Evolutionary conservation across 2,797 vertebrate genomes (phyloP).

Genomic region (Crocodylus rhombifer): DNA sequence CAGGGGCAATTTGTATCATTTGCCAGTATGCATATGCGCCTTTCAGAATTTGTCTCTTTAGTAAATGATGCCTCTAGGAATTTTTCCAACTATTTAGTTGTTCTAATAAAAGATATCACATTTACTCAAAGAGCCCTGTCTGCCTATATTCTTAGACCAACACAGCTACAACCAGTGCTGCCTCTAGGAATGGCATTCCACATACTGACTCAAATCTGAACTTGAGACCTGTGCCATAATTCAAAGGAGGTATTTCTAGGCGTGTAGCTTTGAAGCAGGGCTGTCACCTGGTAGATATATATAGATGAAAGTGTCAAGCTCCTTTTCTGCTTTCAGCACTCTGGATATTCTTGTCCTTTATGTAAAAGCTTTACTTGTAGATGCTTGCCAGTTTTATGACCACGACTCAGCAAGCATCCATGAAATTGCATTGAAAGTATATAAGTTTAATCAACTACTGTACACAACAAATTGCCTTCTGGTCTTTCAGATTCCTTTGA

Average conservation of each 20-base stretch:
- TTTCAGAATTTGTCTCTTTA: background rate
- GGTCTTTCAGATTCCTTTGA: slow-evolving; percentile 10
- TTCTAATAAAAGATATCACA: background rate
- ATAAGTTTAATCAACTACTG: background rate
- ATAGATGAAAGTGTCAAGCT: background rate
- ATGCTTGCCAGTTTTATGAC: background rate
- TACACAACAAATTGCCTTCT: background rate
- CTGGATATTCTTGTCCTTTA: background rate
- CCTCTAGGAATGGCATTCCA: background rate
- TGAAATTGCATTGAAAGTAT: background rate
- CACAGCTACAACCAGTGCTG: too few relatives aligned
- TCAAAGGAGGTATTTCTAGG: background rate
- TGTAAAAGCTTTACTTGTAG: background rate
- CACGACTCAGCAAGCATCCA: background rate
- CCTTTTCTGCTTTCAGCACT: background rate
- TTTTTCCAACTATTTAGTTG: background rate
- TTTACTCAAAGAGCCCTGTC: background rate
- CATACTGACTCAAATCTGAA: background rate
- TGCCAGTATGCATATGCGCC: background rate
- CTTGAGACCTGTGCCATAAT: background rate
- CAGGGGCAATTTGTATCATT: background rate
- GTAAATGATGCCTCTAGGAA: background rate
- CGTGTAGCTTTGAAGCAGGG: background rate
- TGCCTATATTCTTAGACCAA: too few relatives aligned
- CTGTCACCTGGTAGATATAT: background rate